Evolutionary conservation across 2,888 invertebrate species (phyloP), one percentile per base, ranked within the genome.

Genomic region (Boloria selene): DNA sequence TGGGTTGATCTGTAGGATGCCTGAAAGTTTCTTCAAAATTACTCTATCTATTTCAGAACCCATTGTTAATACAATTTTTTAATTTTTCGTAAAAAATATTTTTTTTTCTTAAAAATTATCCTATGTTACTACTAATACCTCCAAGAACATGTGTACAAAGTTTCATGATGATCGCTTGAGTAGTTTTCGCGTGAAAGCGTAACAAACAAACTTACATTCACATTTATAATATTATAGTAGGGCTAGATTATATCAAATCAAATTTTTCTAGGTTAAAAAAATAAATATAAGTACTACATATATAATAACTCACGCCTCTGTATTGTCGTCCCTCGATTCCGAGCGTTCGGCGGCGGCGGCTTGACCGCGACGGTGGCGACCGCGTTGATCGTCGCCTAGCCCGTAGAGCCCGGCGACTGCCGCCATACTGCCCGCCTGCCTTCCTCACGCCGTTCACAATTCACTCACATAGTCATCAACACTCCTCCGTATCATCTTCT

Each of bases 341-440:
- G 89, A 95, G 94, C 91, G 95, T 94, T 83, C 96, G 87, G 90
- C 74, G 94, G 81, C 95, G 92, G 82, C 95, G 92, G 87, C 95
- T 77, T 89, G 90, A 47, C 88, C 93, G 75, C 90, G 88, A 74
- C 92, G 90, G 76, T 92, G 90, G 58, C 92, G 77, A 66, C 90
- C 86, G 58, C 95, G 94, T 81, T 93, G 92, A 83, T 96, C 96
- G 87, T 96, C 96, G 81, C 96, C 95, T 81, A 96, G 94, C 78
- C 96, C 96, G 84, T 96, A 96, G 68, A 96, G 94, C 81, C 96
- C 96, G 78, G 96, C 96, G 83, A 96, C 96, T 74, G 96, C 95
- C 81, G 96, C 96, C 96, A 96, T 96, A 65, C 72, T 84, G 79
- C 47, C 47, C 47, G 26, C 59, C 59, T 59, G 31, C 31, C 59